Conservation (phyloP, 2,113 vertebrate species). For the Ptyas mucosa region DNA sequence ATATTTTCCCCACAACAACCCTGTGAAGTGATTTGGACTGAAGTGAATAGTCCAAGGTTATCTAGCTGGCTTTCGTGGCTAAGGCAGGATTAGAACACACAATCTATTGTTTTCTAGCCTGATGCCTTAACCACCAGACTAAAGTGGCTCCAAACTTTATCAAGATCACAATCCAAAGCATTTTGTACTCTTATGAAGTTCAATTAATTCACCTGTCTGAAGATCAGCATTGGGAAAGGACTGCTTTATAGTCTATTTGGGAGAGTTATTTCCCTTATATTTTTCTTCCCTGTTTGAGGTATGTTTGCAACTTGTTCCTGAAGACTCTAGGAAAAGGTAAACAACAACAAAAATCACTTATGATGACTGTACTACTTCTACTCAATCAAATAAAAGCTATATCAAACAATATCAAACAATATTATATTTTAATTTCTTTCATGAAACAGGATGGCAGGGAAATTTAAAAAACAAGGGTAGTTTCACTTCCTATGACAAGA, state of each 20-base stretch:
- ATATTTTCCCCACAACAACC: background rate
- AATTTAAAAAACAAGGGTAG: background rate
- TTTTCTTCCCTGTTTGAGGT: background rate
- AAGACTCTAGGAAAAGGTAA: background rate
- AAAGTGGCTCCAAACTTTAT: too few relatives aligned
- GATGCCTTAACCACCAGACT: background rate
- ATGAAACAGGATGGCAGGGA: too few relatives aligned
- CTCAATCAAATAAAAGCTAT: background rate
- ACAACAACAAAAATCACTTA: background rate
- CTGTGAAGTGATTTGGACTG: background rate
- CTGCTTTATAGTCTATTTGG: background rate
- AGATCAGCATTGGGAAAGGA: background rate
- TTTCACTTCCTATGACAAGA: background rate
- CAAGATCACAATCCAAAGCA: slow-evolving; percentile 9
- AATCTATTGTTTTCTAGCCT: background rate
- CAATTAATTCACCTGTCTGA: background rate
- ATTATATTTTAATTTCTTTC: background rate
- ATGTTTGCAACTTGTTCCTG: background rate
- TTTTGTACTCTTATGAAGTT: slow-evolving; percentile 1
- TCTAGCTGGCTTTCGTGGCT: background rate
- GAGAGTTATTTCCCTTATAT: background rate
- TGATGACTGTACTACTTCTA: background rate
- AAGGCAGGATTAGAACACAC: background rate
- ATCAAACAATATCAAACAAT: background rate
- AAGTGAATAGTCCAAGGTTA: background rate